phyloP scores from a whole-genome alignment of 1,140 invertebrate species.

The Adelges cooleyi region DNA sequence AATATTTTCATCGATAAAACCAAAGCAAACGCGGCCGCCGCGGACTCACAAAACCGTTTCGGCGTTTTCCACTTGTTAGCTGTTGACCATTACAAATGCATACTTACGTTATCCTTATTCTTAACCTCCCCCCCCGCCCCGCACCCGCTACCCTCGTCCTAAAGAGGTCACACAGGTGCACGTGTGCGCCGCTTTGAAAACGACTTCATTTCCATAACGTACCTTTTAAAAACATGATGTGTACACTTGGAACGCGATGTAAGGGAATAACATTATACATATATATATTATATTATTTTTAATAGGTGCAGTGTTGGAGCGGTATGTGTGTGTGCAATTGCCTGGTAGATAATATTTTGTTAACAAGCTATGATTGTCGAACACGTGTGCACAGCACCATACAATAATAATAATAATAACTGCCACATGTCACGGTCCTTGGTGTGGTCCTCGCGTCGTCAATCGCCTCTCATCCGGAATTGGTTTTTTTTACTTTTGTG shows the following conservation, averaged over 20 bases:
- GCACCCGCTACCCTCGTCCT: neutral
- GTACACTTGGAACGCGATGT: neutral
- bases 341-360: slow-evolving; percentile 27
- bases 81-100: neutral
- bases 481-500: too few relatives aligned
- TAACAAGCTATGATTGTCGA: slow-evolving; percentile 28
- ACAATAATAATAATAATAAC: slow-evolving; percentile 19
- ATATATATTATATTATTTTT: slow-evolving; percentile 10
- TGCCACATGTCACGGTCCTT: slow-evolving; percentile 8
- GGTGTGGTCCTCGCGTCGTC: too few relatives aligned
- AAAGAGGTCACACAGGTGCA: slow-evolving; percentile 25
- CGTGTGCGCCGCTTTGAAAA: slow-evolving; percentile 1
- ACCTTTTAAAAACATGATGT: neutral
- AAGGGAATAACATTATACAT: neutral
- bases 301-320: slow-evolving; percentile 9
- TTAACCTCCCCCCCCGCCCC: neutral
- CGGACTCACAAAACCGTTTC: neutral
- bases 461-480: too few relatives aligned
- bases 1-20: neutral
- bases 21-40: neutral
- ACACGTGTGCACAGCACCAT: slow-evolving; percentile 18
- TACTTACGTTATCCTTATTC: neutral
- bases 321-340: neutral
- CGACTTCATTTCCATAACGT: slow-evolving; percentile 29
- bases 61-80: neutral